A percentile compares a stretch with the other conserved stretches of the same genome.
These are phyloP conservation scores for Poeciliopsis turrubarensis DNA, from an alignment of 2,113 vertebrate genomes.

Conservation along the genomic window DNA sequence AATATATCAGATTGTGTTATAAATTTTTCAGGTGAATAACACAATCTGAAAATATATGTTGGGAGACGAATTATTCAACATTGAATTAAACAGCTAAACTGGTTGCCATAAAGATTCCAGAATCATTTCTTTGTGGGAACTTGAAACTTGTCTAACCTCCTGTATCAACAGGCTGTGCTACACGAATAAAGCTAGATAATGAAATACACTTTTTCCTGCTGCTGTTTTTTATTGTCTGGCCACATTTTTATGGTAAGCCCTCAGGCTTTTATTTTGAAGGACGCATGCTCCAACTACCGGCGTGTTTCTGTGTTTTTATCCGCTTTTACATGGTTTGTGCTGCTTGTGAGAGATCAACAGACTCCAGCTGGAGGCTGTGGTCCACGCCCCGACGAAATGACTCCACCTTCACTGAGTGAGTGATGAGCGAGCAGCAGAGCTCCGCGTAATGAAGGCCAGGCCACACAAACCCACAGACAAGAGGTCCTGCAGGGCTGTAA, in stretches of 20 bases:
- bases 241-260: neutral
- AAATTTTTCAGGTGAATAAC: too few species aligned
- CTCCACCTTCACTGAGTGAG: constrained; percentile 66
- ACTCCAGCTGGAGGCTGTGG: constrained; percentile 74
- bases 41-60: neutral
- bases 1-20: too few species aligned
- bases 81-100: neutral
- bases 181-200: neutral
- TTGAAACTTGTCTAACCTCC: neutral
- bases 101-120: neutral
- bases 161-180: neutral
- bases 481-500: constrained; percentile 1
- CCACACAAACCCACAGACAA: neutral
- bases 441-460: constrained; percentile 18
- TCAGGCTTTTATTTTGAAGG: constrained; percentile 62
- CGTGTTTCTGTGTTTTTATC: fast-evolving
- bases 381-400: constrained; percentile 69
- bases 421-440: constrained; percentile 57
- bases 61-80: too few species aligned
- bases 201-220: neutral
- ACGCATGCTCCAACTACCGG: neutral
- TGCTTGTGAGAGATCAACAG: constrained; percentile 36
- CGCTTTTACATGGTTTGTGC: constrained; percentile 19
- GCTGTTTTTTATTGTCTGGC: neutral
- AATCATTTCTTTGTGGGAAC: neutral